Evolutionary conservation across 2,888 invertebrate species (phyloP), one percentile per base, ranked within the genome.

Genomic region (Chouioia cunea): DNA sequence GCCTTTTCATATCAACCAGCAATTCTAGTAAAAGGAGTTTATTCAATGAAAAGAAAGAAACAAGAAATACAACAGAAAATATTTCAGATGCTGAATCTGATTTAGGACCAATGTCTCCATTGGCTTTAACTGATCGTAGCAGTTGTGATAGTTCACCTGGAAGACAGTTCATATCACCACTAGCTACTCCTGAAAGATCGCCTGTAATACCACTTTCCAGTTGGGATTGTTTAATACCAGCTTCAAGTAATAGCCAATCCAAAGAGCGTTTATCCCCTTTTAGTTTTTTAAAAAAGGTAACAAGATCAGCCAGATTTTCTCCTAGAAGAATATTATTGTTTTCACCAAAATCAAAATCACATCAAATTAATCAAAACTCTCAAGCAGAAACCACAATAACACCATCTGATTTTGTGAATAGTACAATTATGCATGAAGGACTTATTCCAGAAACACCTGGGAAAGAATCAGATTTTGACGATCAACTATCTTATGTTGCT

Each of bases 71-170:
- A 20, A 27, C 23, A 0, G 73, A 74, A 16, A 50, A 43, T 64
- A 56, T 57, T 27, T 81, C 83, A 0, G 83, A 77, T 12, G 79
- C 81, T 1, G 84, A 84, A 0, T 83, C 84, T 0, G 84, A 82
- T 60, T 74, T 84, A n/a, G 81, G 82, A 2, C 82, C 81, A 0
- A 82, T 84, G 80, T 83, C 83, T 6, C 83, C 83, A 0, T 62
- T 84, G 4, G 78, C 77, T 3, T 48, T 77, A 2, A 81, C 80
- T 4, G 81, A 82, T 50, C 73, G 63, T 1, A 80, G 79, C n/a
- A 72, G 74, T 15, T 66, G 65, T 47, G 74, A 73, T 16, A 82
- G 79, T 74, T 82, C 82, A 0, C 78, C 82, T 4, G 79, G 76
- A 10, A 75, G 79, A 58, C 73, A 76, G 4, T 79, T 77, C 53